Evolutionary conservation across 2,113 vertebrate species (phyloP), one percentile per base, ranked within the genome.

Genomic region (Osmerus mordax): DNA sequence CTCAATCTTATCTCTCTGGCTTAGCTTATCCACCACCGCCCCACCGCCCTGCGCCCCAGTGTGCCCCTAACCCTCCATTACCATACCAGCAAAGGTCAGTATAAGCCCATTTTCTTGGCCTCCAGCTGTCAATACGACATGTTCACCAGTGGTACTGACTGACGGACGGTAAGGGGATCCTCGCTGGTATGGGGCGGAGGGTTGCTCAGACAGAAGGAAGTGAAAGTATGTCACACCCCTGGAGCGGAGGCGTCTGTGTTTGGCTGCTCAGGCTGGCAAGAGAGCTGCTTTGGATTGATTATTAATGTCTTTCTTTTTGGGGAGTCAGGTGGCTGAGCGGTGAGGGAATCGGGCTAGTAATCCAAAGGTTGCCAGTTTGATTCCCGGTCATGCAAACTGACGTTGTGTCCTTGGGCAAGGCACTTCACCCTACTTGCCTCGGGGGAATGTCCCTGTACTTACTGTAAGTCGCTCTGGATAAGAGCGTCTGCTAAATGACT

Each of bases 131-230:
- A 23, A 72, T 69, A 67, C 75, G 76, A 72, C 75, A 71, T 63
- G 15, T 19, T 54, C 67, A 74, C 56, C 1, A 12, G 61, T 72
- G 59, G 74, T 67, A 65, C 29, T 80, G 71, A 84, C 56, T 69
- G 63, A 74, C 68, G 29, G 32, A 19, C 21, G 70, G 79, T 67
- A 81, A 80, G 55, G 16, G 67, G 71, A 83, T 72, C 77, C 70
- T 63, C 18, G 58, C 25, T 55, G 28, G 32, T 23, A 21, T 47
- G 47, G 69, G 28, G 6, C 11, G 28, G 47, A 55, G 29, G 71
- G 25, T 47, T 23, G 58, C 68, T 70, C 55, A 19, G 56, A 54
- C n/a, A 28, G 58, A 29, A 80, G 74, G 76, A 82, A 75, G 73
- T 72, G 14, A 32, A 67, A 36, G 68, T 55, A 71, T 76, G 75